Percentiles rank a stretch among this genome's conserved stretches.
These are phyloP conservation scores for Alligator mississippiensis DNA, from an alignment of 2,113 vertebrate genomes.

Conservation along the genomic window DNA sequence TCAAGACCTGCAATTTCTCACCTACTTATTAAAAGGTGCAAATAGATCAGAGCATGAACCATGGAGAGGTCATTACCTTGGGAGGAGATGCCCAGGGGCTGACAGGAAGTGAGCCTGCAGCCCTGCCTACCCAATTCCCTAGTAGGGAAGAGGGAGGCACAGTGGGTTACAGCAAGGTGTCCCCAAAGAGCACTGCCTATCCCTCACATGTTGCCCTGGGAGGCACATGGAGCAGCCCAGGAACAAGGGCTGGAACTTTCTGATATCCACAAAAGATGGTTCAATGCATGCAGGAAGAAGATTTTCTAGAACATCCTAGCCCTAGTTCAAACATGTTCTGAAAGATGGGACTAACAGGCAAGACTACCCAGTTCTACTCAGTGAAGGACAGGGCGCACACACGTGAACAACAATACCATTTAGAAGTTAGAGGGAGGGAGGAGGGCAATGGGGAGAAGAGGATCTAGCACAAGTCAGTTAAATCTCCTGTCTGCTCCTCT, in stretches of 20 bases:
- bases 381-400: too few species aligned
- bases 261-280: not conserved
- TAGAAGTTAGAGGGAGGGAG: too few species aligned
- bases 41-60: fast-evolving
- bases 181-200: not conserved
- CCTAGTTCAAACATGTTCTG: not conserved
- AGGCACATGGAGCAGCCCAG: not conserved
- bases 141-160: not conserved
- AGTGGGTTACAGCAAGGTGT: not conserved
- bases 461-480: too few species aligned
- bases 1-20: not conserved
- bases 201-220: not conserved
- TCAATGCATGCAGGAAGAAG: not conserved
- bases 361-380: not conserved
- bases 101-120: not conserved
- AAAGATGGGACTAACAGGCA: not conserved
- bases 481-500: too few species aligned
- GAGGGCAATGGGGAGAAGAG: too few species aligned
- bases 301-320: not conserved
- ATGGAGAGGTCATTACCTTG: not conserved
- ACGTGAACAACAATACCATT: too few species aligned
- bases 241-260: not conserved
- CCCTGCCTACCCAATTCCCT: not conserved
- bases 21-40: not conserved
- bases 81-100: not conserved